Base-by-base conservation (phyloP, 2,888 invertebrate species). In the Thymelicus acteon region DNA sequence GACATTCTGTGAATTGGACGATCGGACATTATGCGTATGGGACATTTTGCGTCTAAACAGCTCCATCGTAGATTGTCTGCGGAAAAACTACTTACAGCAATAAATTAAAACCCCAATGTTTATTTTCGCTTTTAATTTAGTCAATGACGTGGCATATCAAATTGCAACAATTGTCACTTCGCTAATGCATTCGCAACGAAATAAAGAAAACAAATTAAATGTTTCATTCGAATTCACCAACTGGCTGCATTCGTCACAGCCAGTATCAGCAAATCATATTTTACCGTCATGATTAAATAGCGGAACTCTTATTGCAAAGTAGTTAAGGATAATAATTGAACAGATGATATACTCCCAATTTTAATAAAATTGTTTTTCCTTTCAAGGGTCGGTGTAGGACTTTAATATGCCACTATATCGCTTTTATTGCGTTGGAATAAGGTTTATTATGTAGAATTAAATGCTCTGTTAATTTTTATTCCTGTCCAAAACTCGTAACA, bases 201-300 rank as follows among this genome's bases (percentile, higher is more conserved):
- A 89, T 84, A 90, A 89, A 85, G 85, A 82, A 91, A 91, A 90
- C 91, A 90, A 91, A 92, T 92, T 91, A 91, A 92, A 92, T 88
- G 88, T 91, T 88, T 89, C 87, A 91, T 92, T 90, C 89, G 89
- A 86, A 85, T 77, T 83, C 78, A 85, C 88, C 91, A 91, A 91
- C 91, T 89, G 91, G 82, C 79, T 81, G 72, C 72, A 86, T 90
- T 89, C 84, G 90, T 82, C 84, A 87, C 87, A 84, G 85, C 78
- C 75, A 80, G 79, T 80, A 10, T 13, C 6, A 5, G 13, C 15
- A 54, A 4, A 8, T 37, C n/a, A 49, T 15, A 31, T n/a, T 6
- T 62, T 49, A 37, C 49, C 8, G 10, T 37, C 12, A 15, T 37
- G 1, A 6, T 39, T 6, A 63, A 6, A n/a, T 39, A 10, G 6